These are phyloP conservation scores for Dendrocincla fuliginosa DNA, from an alignment of 2,797 vertebrate species.

Conservation along the genomic window DNA sequence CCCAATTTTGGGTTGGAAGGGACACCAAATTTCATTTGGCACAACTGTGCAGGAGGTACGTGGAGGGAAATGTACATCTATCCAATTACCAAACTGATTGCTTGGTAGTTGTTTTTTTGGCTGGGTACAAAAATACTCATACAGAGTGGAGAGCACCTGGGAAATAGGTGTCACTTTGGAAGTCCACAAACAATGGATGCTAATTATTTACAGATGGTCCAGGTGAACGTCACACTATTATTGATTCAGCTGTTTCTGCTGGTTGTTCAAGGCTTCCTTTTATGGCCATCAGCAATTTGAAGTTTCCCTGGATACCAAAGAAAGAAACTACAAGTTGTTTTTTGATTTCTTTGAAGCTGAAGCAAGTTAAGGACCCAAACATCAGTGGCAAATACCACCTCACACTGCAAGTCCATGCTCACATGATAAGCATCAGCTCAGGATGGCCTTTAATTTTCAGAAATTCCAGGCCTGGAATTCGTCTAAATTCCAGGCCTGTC, in stretches of 20 bases:
- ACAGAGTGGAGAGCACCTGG: neutral
- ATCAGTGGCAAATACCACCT: neutral
- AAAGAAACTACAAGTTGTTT: neutral
- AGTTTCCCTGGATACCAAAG: neutral
- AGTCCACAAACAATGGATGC: neutral
- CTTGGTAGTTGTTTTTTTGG: neutral
- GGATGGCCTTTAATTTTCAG: neutral
- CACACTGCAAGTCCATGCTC: neutral
- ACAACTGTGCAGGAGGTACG: neutral
- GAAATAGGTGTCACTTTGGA: neutral
- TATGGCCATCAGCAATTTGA: neutral
- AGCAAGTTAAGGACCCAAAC: neutral
- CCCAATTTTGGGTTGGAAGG: neutral
- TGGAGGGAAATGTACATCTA: neutral
- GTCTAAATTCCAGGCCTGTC: neutral
- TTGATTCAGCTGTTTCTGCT: neutral
- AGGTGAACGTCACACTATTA: neutral
- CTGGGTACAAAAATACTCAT: neutral
- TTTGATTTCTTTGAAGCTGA: neutral
- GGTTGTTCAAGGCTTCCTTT: neutral
- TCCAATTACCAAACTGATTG: neutral
- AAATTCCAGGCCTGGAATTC: neutral
- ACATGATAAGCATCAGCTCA: neutral
- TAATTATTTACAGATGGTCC: neutral
- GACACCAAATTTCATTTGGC: neutral